Evolutionary conservation across 2,113 vertebrate genomes (phyloP).

Genomic region (Hepsetus odoe): DNA sequence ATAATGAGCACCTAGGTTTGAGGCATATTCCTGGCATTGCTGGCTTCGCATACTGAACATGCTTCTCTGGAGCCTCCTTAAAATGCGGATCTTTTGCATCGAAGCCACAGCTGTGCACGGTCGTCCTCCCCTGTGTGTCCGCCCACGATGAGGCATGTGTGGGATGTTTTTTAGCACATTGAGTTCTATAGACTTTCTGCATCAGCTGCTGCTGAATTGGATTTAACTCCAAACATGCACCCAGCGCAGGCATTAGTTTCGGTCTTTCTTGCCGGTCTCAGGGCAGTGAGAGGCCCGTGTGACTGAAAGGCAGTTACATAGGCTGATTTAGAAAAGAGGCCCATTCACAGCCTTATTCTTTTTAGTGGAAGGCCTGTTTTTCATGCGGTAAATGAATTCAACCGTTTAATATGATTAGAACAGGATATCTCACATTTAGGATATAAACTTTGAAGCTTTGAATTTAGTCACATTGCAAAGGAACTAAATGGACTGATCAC

Average conservation of each 20-base stretch:
- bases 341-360: conserved; percentile 19
- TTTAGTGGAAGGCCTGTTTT: conserved; percentile 23
- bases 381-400: conserved; percentile 48
- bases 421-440: conserved; percentile 59
- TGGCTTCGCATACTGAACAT: conserved; percentile 3
- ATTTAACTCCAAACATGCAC: conserved; percentile 50
- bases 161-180: conserved; percentile 60
- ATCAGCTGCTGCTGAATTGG: conserved; percentile 63
- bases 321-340: conserved; percentile 13
- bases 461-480: conserved; percentile 33
- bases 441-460: conserved; percentile 49
- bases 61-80: conserved; percentile 43
- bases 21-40: conserved; percentile 29
- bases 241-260: conserved; percentile 42
- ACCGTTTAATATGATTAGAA: conserved; percentile 58
- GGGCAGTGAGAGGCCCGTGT: conserved; percentile 18
- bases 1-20: neutral
- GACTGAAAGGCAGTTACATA: conserved; percentile 21
- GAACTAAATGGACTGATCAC: conserved; percentile 19
- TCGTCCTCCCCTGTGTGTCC: conserved; percentile 52
- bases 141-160: conserved; percentile 57
- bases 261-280: conserved; percentile 16
- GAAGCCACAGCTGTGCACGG: conserved; percentile 59
- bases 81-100: conserved; percentile 42
- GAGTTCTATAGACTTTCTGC: conserved; percentile 58